Conservation (phyloP, 30 jellyfish, hydroid and myxozoan species). For the Turritopsis rubra region DNA sequence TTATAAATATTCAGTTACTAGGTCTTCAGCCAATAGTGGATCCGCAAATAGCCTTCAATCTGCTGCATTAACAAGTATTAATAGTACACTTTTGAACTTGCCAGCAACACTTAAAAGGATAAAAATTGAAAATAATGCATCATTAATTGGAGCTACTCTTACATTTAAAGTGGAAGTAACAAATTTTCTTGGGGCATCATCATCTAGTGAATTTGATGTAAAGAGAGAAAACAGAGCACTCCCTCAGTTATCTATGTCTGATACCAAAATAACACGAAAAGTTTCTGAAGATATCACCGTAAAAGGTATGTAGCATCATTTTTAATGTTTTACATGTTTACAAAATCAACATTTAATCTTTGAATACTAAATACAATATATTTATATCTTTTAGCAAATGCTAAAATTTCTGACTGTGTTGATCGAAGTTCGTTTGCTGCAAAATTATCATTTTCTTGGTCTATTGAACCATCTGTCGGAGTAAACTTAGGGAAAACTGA, state of each 20-base stretch:
- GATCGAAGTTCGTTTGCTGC: background rate
- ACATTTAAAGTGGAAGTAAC: slow-evolving; percentile 18
- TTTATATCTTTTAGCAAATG: background rate
- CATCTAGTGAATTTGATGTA: slow-evolving; percentile 1
- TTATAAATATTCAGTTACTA: slow-evolving; percentile 9
- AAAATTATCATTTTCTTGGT: background rate
- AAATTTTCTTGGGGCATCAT: slow-evolving; percentile 26
- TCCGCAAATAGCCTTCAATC: slow-evolving; percentile 13
- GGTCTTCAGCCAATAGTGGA: background rate
- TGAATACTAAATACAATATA: background rate
- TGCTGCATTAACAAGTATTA: slow-evolving; percentile 20
- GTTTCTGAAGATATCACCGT: slow-evolving; percentile 11
- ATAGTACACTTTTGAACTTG: slow-evolving; percentile 10
- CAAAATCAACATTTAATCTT: background rate
- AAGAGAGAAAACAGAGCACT: slow-evolving; percentile 15
- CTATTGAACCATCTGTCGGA: background rate
- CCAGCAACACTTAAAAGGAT: background rate
- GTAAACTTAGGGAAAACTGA: background rate
- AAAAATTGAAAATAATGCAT: slow-evolving; percentile 5
- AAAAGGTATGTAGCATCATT: slow-evolving; percentile 12
- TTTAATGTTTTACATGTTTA: background rate
- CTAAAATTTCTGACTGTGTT: background rate
- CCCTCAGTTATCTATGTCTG: slow-evolving; percentile 19
- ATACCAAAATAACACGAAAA: background rate
- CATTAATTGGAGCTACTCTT: slow-evolving; percentile 24